phyloP scores from a whole-genome alignment of 2,797 vertebrate species.

The Schizopygopsis malacanthus region DNA sequence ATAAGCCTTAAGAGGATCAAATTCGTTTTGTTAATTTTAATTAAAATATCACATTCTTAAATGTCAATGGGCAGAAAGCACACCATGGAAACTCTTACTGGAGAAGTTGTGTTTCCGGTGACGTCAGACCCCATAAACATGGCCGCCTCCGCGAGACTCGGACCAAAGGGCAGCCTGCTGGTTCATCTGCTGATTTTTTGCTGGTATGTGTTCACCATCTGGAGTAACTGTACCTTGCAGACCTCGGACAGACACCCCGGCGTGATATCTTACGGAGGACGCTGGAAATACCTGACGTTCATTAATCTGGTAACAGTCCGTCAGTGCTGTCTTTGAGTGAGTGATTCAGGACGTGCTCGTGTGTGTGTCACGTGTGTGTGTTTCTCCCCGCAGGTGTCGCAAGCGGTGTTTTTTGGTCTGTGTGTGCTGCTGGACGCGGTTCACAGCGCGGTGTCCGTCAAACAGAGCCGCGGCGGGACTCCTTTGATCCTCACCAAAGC shows the following conservation, averaged over 20 bases:
- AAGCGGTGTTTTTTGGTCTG: slow-evolving; percentile 62
- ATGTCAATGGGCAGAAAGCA: no score
- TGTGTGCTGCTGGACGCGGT: slow-evolving; percentile 58
- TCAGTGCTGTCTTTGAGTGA: neutral
- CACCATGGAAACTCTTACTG: neutral
- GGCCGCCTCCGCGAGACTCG: slow-evolving; percentile 23
- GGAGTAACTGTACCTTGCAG: slow-evolving; percentile 58
- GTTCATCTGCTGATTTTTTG: slow-evolving; percentile 64
- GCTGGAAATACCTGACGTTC: slow-evolving; percentile 80
- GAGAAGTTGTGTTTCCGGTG: neutral
- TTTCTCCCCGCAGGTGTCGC: slow-evolving; percentile 59
- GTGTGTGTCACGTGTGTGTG: neutral
- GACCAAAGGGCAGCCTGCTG: slow-evolving; percentile 19
- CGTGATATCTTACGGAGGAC: slow-evolving; percentile 67
- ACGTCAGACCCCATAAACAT: slow-evolving; percentile 2
- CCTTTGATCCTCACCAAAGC: slow-evolving; percentile 43
- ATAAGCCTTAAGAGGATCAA: no score
- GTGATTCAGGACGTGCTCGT: neutral
- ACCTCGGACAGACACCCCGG: slow-evolving; percentile 59
- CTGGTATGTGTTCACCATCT: slow-evolving; percentile 69
- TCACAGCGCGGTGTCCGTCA: slow-evolving; percentile 47
- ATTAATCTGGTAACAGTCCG: slow-evolving; percentile 70
- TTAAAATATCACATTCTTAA: no score
- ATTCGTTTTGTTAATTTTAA: no score
- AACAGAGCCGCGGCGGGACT: slow-evolving; percentile 28